Evolutionary conservation across 2,888 invertebrate genomes (phyloP), one percentile per base, ranked within the genome.

Genomic region (Theodoxus fluviatilis): DNA sequence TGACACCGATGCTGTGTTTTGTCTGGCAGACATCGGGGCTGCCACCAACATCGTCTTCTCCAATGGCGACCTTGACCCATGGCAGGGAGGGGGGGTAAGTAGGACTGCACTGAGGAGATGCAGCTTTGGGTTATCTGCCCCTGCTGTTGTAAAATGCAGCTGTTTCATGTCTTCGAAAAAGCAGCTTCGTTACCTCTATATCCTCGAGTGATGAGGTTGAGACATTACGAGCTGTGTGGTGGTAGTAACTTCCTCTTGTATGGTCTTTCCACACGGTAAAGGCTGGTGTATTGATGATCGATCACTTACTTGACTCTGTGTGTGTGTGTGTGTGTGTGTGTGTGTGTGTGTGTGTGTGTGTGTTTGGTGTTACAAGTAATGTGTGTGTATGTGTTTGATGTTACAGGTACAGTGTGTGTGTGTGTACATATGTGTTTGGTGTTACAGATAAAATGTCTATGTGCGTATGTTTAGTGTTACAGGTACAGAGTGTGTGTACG

Each of bases 21-120:
- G 25, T 22, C 43, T 71, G 77, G 37, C 77, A 83, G 83, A 81
- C 69, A 79, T 86, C 25, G 64, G 71, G 18, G 70, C 77, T 59
- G 77, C 85, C 3, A 79, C 81, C 25, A 87, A 87, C 72, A 85
- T 87, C 12, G 81, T 87, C n/a, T 87, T 87, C 74, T 85, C 85
- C 28, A 87, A 87, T 80, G 87, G 87, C 38, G 80, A 82, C 68
- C 73, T 84, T 33, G 85, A 85, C 69, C 85, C 85, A 3, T 85
- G 85, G 85, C 75, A 74, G 38, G 76, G 80, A 40, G 84, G 82
- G 63, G 85, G 84, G 75, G 85, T 83, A 74, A 78, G 79, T 79
- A 25, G 15, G 12, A 57, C 6, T 33, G 22, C 15, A n/a, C n/a
- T n/a, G n/a, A n/a, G n/a, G n/a, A n/a, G n/a, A n/a, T n/a, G n/a